phyloP scores from a whole-genome alignment of 2,113 vertebrate species.

The Eurypyga helias region DNA sequence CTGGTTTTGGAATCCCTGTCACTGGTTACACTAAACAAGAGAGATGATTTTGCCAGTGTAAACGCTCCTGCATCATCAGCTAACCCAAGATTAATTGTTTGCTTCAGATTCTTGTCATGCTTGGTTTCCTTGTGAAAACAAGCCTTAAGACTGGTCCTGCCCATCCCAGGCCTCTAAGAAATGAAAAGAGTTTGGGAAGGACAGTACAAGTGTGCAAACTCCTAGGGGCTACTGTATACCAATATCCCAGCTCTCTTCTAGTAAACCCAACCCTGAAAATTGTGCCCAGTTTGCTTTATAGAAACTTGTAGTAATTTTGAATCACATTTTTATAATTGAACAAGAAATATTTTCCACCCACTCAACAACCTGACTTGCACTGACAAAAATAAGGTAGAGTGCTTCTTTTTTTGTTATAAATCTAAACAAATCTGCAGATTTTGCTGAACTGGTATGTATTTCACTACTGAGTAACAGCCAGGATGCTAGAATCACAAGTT shows the following conservation, averaged over 20 bases:
- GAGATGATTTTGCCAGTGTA: background rate
- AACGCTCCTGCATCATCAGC: background rate
- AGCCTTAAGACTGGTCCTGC: background rate
- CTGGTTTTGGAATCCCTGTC: background rate
- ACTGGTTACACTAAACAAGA: background rate
- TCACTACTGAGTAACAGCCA: background rate
- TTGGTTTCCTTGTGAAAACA: background rate
- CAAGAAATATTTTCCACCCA: background rate
- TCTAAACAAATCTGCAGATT: background rate
- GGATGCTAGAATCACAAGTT: background rate
- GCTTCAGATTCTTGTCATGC: background rate
- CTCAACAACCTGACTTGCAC: background rate
- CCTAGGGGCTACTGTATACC: background rate
- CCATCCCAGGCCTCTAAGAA: background rate
- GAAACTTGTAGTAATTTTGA: background rate
- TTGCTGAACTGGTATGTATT: background rate
- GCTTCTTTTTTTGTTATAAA: background rate
- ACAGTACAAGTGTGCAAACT: background rate
- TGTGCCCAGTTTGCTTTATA: background rate
- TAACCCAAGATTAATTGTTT: background rate
- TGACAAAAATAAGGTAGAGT: background rate
- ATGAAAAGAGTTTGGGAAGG: background rate
- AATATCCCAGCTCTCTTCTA: background rate
- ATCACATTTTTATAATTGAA: background rate
- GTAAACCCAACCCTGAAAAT: background rate